Evolutionary conservation across 2,888 invertebrate species (phyloP).

Genomic region (Cataglyphis livida): DNA sequence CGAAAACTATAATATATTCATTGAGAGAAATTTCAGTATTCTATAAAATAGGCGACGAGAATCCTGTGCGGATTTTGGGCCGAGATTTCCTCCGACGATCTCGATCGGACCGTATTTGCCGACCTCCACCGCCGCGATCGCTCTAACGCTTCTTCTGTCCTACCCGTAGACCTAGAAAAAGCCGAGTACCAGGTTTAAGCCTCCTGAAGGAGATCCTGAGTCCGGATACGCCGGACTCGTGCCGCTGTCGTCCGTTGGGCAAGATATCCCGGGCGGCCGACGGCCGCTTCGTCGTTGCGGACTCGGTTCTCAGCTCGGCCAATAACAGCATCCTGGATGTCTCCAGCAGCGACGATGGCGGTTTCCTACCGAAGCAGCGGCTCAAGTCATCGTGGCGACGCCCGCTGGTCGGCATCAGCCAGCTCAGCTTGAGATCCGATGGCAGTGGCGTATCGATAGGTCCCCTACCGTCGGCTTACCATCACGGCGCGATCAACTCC

Average conservation of each 20-base stretch:
- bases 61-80: not conserved
- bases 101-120: slow-evolving; percentile 49
- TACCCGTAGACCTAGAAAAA: slow-evolving; percentile 93
- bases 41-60: not conserved
- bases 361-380: slow-evolving; percentile 89
- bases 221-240: slow-evolving; percentile 83
- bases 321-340: slow-evolving; percentile 88
- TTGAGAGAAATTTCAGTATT: slow-evolving; percentile 25
- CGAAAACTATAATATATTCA: not conserved
- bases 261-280: slow-evolving; percentile 91
- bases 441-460: slow-evolving; percentile 87
- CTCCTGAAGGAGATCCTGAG: slow-evolving; percentile 89
- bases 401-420: slow-evolving; percentile 89
- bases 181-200: slow-evolving; percentile 97
- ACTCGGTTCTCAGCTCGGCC: slow-evolving; percentile 86
- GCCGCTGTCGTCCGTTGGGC: slow-evolving; percentile 87
- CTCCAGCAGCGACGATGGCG: slow-evolving; percentile 93
- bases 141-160: slow-evolving; percentile 76
- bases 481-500: slow-evolving; percentile 68
- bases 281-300: slow-evolving; percentile 90
- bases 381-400: slow-evolving; percentile 84
- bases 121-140: slow-evolving; percentile 53
- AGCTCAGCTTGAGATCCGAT: slow-evolving; percentile 89
- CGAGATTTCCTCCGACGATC: slow-evolving; percentile 39
- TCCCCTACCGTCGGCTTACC: slow-evolving; percentile 67